A percentile compares a stretch with the other conserved stretches of the same genome.
Evolutionary conservation across 1,140 invertebrate species (phyloP).

Genomic region (Philaenus spumarius): DNA sequence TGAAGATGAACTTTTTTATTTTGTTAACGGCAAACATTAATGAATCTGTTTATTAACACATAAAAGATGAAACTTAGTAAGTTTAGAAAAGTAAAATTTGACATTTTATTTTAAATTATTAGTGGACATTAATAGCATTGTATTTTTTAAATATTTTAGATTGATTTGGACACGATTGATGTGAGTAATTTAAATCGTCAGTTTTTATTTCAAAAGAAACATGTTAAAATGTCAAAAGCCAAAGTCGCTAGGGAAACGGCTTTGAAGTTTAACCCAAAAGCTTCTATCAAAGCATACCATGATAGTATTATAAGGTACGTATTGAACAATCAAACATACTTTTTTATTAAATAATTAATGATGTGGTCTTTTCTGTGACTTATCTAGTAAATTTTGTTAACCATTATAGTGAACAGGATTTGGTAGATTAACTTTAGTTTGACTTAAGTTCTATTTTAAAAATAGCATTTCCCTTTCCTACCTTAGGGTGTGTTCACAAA

Average conservation of each 20-base stretch:
- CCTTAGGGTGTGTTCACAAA: too few relatives aligned
- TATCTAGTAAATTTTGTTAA: too few relatives aligned
- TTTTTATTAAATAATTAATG: too few relatives aligned
- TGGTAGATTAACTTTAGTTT: too few relatives aligned
- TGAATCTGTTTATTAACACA: not conserved
- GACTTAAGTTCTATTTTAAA: too few relatives aligned
- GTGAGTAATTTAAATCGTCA: conserved; percentile 99
- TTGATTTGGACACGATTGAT: conserved; percentile 99
- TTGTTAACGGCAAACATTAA: not conserved
- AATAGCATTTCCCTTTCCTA: too few relatives aligned
- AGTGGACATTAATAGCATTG: not conserved
- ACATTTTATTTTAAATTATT: not conserved
- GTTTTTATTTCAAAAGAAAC: conserved; percentile 95
- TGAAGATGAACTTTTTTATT: not conserved
- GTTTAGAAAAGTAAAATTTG: not conserved
- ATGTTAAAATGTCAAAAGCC: conserved; percentile 96
- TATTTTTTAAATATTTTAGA: too few relatives aligned
- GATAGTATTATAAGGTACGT: conserved; percentile 87
- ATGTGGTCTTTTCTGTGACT: too few relatives aligned
- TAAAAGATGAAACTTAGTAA: not conserved
- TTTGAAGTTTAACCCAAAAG: conserved; percentile 80
- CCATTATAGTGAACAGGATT: too few relatives aligned
- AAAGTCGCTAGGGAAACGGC: conserved; percentile 83
- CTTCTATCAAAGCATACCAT: conserved; percentile 83
- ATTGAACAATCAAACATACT: too few relatives aligned